Percentiles rank a stretch among this genome's conserved stretches.
These are phyloP conservation scores for Conopomorpha cramerella DNA, from an alignment of 1,140 invertebrate genomes.

Conservation along the genomic window DNA sequence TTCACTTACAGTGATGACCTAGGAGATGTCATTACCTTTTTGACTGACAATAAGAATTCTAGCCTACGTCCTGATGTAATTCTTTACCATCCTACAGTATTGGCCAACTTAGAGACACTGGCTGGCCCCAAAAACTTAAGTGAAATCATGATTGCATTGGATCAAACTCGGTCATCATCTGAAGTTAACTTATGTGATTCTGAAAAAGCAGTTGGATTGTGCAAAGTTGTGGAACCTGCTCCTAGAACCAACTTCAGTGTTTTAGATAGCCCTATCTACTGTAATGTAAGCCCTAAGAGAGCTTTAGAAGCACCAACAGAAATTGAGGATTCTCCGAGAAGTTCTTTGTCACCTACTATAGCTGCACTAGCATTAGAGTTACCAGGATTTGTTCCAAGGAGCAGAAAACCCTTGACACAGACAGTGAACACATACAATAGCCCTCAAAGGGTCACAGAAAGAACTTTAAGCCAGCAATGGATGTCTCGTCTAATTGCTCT, in stretches of 20 bases:
- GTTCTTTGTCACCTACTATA: conserved; percentile 39
- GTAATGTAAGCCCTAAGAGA: conserved; percentile 26
- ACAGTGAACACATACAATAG: conserved; percentile 23
- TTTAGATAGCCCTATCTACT: conserved; percentile 32
- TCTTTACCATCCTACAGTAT: conserved; percentile 48
- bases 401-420: conserved; percentile 31
- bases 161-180: conserved; percentile 14
- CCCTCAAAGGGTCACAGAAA: conserved; percentile 41
- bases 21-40: conserved; percentile 30
- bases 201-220: conserved; percentile 37
- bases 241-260: conserved; percentile 21
- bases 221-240: conserved; percentile 23
- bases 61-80: conserved; percentile 37
- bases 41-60: conserved; percentile 27
- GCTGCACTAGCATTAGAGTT: conserved; percentile 48
- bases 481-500: conserved; percentile 43
- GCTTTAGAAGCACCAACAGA: conserved; percentile 11
- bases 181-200: conserved; percentile 44
- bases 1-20: conserved; percentile 52
- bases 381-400: conserved; percentile 50
- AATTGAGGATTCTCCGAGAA: conserved; percentile 9
- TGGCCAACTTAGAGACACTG: conserved; percentile 31
- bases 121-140: conserved; percentile 15
- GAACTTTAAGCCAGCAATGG: conserved; percentile 51
- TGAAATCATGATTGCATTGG: conserved; percentile 24